Conservation (phyloP, 2,113 vertebrate species). For the Mobula birostris region DNA sequence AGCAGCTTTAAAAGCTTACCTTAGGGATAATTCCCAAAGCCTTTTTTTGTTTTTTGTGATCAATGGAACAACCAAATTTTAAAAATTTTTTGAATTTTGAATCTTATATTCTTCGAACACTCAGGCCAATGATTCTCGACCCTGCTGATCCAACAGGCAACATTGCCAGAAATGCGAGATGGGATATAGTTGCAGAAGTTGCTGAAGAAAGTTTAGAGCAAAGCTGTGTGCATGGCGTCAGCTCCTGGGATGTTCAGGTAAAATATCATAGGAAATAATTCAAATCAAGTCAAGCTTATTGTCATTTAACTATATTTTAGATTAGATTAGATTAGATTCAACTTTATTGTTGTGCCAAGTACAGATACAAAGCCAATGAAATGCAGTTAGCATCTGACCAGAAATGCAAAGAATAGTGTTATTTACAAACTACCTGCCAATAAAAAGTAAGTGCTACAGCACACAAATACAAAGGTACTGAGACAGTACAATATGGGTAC, state of each 20-base stretch:
- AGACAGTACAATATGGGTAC: too few relatives aligned
- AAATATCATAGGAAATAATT: neutral
- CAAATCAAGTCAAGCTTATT: too few relatives aligned
- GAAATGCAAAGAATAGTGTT: too few relatives aligned
- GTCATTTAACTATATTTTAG: too few relatives aligned
- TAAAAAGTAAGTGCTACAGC: too few relatives aligned
- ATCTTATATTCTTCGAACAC: neutral
- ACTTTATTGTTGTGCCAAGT: too few relatives aligned
- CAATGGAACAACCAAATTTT: too few relatives aligned
- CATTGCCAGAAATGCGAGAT: slow-evolving; percentile 41
- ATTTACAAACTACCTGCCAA: too few relatives aligned
- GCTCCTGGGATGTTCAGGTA: slow-evolving; percentile 46
- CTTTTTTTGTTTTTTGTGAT: neutral
- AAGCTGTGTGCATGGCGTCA: neutral
- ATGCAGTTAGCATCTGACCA: too few relatives aligned
- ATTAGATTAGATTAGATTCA: too few relatives aligned
- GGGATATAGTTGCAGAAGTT: slow-evolving; percentile 46
- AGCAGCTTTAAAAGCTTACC: neutral
- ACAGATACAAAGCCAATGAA: too few relatives aligned
- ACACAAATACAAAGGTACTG: too few relatives aligned
- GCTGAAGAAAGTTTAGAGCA: slow-evolving; percentile 43
- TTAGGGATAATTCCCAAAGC: neutral
- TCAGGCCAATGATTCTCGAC: slow-evolving; percentile 51
- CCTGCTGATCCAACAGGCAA: slow-evolving; percentile 48
- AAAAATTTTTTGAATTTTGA: neutral